These are phyloP conservation scores for Geotrypetes seraphini DNA, from an alignment of 2,797 vertebrate genomes.

Conservation along the genomic window DNA sequence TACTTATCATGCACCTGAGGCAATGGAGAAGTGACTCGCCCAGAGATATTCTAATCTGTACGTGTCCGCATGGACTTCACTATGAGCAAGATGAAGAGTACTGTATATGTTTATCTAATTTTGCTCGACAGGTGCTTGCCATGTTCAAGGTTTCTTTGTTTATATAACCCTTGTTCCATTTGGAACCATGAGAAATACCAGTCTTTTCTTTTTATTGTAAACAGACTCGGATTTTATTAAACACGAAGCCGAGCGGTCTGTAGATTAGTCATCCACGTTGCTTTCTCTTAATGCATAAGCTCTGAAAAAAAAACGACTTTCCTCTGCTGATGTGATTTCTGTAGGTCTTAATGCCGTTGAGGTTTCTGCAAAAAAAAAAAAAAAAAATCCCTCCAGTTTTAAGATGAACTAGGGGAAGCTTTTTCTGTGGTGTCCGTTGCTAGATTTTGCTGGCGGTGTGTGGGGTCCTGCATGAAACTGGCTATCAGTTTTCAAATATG, in stretches of 20 bases:
- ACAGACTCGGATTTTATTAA: conserved; percentile 56
- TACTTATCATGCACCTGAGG: too few species aligned
- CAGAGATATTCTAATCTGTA: too few species aligned
- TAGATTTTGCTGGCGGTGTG: conserved; percentile 24
- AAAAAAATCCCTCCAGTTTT: neutral
- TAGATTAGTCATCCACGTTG: conserved; percentile 62
- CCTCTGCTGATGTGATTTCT: conserved; percentile 1
- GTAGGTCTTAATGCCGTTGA: neutral
- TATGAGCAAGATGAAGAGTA: too few species aligned
- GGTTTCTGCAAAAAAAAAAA: neutral
- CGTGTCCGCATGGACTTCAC: too few species aligned
- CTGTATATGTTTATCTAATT: too few species aligned
- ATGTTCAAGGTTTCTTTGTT: conserved; percentile 73
- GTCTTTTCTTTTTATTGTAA: conserved; percentile 60
- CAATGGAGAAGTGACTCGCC: too few species aligned
- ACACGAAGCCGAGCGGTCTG: conserved; percentile 63
- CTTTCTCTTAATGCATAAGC: neutral
- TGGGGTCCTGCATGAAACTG: conserved; percentile 55
- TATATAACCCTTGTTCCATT: conserved; percentile 72
- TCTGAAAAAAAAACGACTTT: conserved; percentile 21
- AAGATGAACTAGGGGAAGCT: neutral
- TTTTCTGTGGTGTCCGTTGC: conserved; percentile 1
- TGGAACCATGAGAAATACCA: conserved; percentile 74
- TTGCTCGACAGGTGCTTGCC: conserved; percentile 83
- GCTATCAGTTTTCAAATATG: conserved; percentile 55